Percentiles rank a stretch among this genome's conserved stretches.
Evolutionary conservation across 2,888 invertebrate genomes (phyloP).

Genomic region (Emesis russula): DNA sequence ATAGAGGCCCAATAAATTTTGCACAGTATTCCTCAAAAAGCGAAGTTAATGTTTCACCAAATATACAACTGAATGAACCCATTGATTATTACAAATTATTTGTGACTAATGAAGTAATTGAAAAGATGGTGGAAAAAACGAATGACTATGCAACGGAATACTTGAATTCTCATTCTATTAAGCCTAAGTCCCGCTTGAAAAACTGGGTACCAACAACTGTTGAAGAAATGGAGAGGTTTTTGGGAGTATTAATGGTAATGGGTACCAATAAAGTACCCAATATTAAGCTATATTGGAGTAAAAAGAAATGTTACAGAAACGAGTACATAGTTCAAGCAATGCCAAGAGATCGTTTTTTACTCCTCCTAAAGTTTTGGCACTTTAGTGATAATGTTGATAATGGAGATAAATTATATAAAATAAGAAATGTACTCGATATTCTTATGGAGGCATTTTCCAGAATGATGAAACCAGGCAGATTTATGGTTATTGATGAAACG

Average conservation of each 20-base stretch:
- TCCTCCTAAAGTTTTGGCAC: not conserved
- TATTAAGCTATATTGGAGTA: not conserved
- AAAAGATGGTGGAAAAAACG: not conserved
- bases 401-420: constrained; percentile 74
- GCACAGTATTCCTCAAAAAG: not conserved
- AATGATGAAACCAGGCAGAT: constrained; percentile 84
- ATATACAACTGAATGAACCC: constrained; percentile 4
- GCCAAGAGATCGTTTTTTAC: not conserved
- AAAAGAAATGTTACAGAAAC: not conserved
- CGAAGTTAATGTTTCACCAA: not conserved
- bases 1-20: constrained; percentile 7
- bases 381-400: not conserved
- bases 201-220: not conserved
- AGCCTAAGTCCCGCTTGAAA: not conserved
- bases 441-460: constrained; percentile 59
- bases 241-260: too few species aligned
- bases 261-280: not conserved
- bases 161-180: not conserved
- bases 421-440: constrained; percentile 57
- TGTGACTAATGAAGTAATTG: not conserved
- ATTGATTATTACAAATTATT: not conserved
- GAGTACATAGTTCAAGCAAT: not conserved
- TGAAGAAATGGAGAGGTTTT: too few species aligned
- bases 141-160: not conserved
- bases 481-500: constrained; percentile 89